Percentiles rank a stretch among this genome's conserved stretches.
Conservation (phyloP, 2,888 invertebrate genomes). For the Autographa pulchrina region DNA sequence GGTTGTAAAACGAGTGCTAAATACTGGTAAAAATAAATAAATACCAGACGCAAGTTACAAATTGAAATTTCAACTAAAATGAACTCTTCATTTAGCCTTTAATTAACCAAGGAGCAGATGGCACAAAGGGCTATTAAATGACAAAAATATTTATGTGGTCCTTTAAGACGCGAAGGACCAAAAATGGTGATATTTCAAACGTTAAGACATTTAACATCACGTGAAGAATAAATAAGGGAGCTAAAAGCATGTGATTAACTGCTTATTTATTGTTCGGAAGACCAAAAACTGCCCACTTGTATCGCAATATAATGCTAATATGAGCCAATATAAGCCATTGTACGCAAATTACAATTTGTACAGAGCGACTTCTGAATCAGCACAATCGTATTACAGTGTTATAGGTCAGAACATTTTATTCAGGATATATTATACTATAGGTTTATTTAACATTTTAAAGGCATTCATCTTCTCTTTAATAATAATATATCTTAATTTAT, state of each 20-base stretch:
- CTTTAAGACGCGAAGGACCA: not conserved
- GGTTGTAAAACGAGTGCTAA: no score
- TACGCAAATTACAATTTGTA: conserved; percentile 69
- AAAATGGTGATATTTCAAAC: not conserved
- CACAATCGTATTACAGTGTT: conserved; percentile 44
- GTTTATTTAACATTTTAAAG: not conserved
- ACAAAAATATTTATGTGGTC: not conserved
- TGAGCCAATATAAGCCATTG: conserved; percentile 69
- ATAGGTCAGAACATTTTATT: conserved; percentile 37
- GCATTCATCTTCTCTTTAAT: not conserved
- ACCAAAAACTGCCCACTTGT: conserved; percentile 52
- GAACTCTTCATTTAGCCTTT: not conserved
- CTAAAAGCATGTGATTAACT: conserved; percentile 17
- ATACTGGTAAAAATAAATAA: no score
- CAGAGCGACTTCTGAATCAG: conserved; percentile 35
- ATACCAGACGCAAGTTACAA: not conserved
- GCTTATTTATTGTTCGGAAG: conserved; percentile 18
- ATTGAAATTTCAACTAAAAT: not conserved
- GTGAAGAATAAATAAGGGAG: conserved; percentile 35
- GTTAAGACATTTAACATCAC: not conserved
- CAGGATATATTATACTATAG: conserved; percentile 11
- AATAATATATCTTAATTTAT: not conserved
- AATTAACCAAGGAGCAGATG: not conserved
- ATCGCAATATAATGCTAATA: conserved; percentile 44
- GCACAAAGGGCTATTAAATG: not conserved